A percentile compares a stretch with the other conserved stretches of the same genome.
Evolutionary conservation across 1,140 invertebrate species (phyloP).

Genomic region (Pomacea maculata): DNA sequence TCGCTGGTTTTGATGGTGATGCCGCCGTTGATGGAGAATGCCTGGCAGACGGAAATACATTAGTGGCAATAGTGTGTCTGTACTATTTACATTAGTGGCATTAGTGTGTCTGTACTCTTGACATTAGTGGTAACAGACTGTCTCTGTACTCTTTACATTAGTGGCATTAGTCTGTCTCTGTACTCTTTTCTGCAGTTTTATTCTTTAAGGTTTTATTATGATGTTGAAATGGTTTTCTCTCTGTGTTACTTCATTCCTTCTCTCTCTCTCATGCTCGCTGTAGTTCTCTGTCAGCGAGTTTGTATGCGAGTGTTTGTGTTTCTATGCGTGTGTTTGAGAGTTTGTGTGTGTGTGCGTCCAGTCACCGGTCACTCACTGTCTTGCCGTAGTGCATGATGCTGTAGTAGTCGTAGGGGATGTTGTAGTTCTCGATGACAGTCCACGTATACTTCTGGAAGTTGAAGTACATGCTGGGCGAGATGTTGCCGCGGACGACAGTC

Average conservation of each 20-base stretch:
- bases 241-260: too few relatives aligned
- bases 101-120: too few relatives aligned
- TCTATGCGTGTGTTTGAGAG: too few relatives aligned
- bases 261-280: too few relatives aligned
- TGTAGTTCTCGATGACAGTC: slow-evolving; percentile 93
- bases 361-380: slow-evolving; percentile 26
- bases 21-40: slow-evolving; percentile 32
- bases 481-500: slow-evolving; percentile 53
- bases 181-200: too few relatives aligned
- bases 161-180: too few relatives aligned
- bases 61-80: too few relatives aligned
- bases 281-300: neutral
- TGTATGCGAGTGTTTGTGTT: neutral
- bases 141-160: too few relatives aligned
- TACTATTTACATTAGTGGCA: too few relatives aligned
- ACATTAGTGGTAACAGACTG: too few relatives aligned
- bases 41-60: slow-evolving; percentile 11
- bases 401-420: slow-evolving; percentile 88
- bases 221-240: too few relatives aligned
- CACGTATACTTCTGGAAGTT: slow-evolving; percentile 96
- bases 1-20: slow-evolving; percentile 43
- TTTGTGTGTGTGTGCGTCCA: neutral
- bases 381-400: slow-evolving; percentile 93
- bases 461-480: slow-evolving; percentile 72
- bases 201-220: too few relatives aligned